These are phyloP conservation scores for Zoanthus solanderi DNA, from an alignment of 92 coral and sea anemone species.

Conservation along the genomic window DNA sequence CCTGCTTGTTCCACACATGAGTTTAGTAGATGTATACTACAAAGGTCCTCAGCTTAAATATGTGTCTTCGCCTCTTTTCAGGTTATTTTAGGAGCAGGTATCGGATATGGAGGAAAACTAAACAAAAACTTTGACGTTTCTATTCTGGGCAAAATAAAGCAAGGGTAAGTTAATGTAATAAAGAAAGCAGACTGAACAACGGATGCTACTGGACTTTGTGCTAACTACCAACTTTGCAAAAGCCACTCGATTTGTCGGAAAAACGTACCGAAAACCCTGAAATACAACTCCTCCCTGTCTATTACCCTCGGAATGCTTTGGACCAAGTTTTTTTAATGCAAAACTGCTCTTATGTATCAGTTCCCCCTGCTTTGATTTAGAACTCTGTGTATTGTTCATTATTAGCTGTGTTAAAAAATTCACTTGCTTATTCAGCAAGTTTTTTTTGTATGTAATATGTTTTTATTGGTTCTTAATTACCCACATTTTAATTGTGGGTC, in stretches of 20 bases:
- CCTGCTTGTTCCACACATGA: neutral
- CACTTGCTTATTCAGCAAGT: too few relatives aligned
- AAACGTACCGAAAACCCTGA: neutral
- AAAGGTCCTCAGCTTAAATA: neutral
- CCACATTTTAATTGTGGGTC: too few relatives aligned
- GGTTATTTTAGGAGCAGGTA: conserved; percentile 83
- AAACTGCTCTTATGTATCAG: too few relatives aligned
- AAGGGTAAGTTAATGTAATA: conserved; percentile 72
- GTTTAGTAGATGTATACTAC: neutral
- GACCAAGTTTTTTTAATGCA: too few relatives aligned
- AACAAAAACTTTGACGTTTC: conserved; percentile 72
- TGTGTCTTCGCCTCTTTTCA: neutral
- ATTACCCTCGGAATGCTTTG: neutral
- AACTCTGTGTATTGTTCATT: too few relatives aligned
- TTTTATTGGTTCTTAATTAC: too few relatives aligned
- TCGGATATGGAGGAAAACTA: conserved; percentile 81
- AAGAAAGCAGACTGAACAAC: neutral
- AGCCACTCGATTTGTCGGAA: neutral
- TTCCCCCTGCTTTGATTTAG: too few relatives aligned
- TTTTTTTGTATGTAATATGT: too few relatives aligned
- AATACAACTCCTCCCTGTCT: neutral
- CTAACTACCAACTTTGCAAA: neutral
- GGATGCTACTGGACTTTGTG: neutral
- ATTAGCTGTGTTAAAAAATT: too few relatives aligned
- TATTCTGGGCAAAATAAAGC: conserved; percentile 80